Conservation (phyloP, 2,888 invertebrate genomes). For the Amphipoea lucens region DNA sequence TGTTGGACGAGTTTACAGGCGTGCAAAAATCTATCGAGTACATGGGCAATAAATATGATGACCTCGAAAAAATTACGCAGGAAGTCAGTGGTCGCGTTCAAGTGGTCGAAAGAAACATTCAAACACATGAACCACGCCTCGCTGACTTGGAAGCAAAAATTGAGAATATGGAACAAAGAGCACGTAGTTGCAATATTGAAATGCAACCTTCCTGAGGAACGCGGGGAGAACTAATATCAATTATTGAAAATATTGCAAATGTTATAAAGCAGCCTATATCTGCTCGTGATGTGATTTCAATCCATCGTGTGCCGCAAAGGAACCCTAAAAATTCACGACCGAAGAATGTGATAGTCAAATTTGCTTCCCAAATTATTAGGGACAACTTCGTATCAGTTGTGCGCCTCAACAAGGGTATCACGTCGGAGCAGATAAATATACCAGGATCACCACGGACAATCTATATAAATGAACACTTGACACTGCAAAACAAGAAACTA, state of each 20-base stretch:
- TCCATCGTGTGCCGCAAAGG: background rate
- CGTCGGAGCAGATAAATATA: background rate
- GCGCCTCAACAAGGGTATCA: conserved; percentile 1
- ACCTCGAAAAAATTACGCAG: background rate
- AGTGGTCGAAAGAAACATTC: background rate
- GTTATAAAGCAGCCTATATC: background rate
- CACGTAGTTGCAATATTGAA: background rate
- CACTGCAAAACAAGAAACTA: conserved; percentile 1
- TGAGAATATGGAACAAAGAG: background rate
- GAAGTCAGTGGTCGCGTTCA: background rate
- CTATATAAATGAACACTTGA: background rate
- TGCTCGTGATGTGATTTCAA: conserved; percentile 1
- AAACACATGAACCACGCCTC: background rate
- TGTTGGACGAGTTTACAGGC: background rate
- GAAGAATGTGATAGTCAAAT: background rate
- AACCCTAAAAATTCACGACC: background rate
- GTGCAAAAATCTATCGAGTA: background rate
- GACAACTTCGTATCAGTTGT: background rate
- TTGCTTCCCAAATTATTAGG: background rate
- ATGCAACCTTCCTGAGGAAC: background rate
- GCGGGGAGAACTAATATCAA: background rate
- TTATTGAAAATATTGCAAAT: conserved; percentile 4
- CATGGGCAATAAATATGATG: background rate
- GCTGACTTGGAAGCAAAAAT: background rate
- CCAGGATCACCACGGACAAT: background rate